Evolutionary conservation across 2,888 invertebrate species (phyloP).

Genomic region (Acanthococcus lagerstroemiae): DNA sequence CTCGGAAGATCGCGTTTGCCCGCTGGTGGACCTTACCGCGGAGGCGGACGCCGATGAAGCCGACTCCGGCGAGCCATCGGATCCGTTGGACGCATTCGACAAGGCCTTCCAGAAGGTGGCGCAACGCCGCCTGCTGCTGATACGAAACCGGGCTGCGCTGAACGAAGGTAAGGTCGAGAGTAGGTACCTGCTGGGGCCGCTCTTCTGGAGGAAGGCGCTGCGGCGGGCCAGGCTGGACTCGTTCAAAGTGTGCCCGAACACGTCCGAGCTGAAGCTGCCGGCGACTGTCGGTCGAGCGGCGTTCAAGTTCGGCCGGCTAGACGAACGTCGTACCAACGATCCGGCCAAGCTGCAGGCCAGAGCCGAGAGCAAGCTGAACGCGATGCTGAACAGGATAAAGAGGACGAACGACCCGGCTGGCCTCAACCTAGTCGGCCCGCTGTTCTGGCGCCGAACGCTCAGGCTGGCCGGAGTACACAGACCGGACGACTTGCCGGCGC

Average conservation of each 20-base stretch:
- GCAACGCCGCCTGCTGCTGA: not conserved
- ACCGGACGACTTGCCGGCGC: not conserved
- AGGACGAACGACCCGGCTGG: not conserved
- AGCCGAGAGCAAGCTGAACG: constrained; percentile 7
- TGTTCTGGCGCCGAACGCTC: constrained; percentile 15
- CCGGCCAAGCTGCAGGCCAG: constrained; percentile 3
- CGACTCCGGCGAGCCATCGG: not conserved
- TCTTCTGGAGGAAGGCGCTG: constrained; percentile 11
- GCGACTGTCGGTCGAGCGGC: not conserved
- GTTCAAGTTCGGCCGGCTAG: not conserved
- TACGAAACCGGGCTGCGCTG: not conserved
- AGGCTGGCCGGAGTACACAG: constrained; percentile 8
- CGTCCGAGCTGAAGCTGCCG: not conserved
- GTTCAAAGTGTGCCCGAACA: not conserved
- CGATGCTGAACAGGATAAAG: not conserved
- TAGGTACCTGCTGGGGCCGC: constrained; percentile 8
- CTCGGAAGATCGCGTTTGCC: not conserved
- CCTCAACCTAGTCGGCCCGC: constrained; percentile 7
- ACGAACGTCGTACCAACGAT: constrained; percentile 7
- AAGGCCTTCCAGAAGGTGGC: constrained; percentile 8
- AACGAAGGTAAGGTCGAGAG: constrained; percentile 19
- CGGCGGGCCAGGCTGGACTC: constrained; percentile 1
- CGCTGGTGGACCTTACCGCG: not conserved
- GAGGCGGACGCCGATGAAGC: not conserved
- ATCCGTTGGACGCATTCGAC: constrained; percentile 12